Conservation (phyloP, 2,113 vertebrate species). For the Hucho hucho region DNA sequence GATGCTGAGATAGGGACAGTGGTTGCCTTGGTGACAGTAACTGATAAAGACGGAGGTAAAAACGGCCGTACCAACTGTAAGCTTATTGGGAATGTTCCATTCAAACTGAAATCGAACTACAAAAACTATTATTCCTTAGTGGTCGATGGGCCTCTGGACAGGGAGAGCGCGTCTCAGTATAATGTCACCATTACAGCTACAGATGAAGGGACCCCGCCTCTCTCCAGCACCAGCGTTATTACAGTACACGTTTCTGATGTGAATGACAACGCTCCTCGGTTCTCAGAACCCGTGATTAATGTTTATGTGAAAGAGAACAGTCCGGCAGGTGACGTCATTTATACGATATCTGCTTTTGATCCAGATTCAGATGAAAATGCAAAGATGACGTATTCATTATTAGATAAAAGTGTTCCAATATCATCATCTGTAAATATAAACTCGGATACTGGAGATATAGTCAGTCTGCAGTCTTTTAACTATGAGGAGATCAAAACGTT, state of each 20-base stretch:
- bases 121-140: slow-evolving; percentile 61
- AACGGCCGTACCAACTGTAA: slow-evolving; percentile 26
- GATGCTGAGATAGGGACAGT: slow-evolving; percentile 64
- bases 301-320: slow-evolving; percentile 82
- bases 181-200: slow-evolving; percentile 77
- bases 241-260: slow-evolving; percentile 80
- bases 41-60: slow-evolving; percentile 65
- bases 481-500: slow-evolving; percentile 6
- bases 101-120: slow-evolving; percentile 1
- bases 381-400: slow-evolving; percentile 73
- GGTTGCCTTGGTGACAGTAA: slow-evolving; percentile 72
- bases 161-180: slow-evolving; percentile 73
- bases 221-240: slow-evolving; percentile 69
- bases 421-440: slow-evolving; percentile 3
- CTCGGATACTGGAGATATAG: not conserved
- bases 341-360: slow-evolving; percentile 76
- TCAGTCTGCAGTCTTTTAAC: slow-evolving; percentile 6
- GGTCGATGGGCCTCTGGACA: slow-evolving; percentile 55
- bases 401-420: slow-evolving; percentile 41
- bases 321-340: slow-evolving; percentile 70
- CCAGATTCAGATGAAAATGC: slow-evolving; percentile 76
- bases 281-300: slow-evolving; percentile 63
- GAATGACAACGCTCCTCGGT: slow-evolving; percentile 84
- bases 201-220: slow-evolving; percentile 78
- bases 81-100: not conserved